Base-by-base conservation (phyloP, 2,888 invertebrate species). In the Morpho achilles region DNA sequence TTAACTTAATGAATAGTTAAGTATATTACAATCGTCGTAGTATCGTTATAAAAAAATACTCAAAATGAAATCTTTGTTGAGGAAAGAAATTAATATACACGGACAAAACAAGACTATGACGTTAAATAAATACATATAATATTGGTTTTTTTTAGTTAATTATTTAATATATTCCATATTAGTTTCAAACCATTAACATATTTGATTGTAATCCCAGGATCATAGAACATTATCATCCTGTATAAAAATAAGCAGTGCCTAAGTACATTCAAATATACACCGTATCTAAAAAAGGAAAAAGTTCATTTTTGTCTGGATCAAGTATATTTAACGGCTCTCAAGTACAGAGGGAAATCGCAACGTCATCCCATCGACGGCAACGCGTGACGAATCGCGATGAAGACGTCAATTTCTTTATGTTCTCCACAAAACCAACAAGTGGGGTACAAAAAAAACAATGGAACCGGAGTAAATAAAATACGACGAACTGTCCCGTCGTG, bases 401-500 rank as follows among this genome's bases (percentile, higher is more conserved):
- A 87, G 82, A 80, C 86, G 84, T 86, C 84, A 84, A 83, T 86
- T 79, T 81, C 80, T 80, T 78, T 73, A 77, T 80, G 76, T 82
- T 81, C 81, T 80, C 77, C 75, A 87, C 77, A 86, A 87, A 88
- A 87, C 85, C 87, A 86, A 88, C 87, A 87, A 85, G 82, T 80
- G 76, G 75, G 76, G 73, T 74, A 75, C 67, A 76, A 80, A 79
- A 77, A 77, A 74, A 74, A 58, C 63, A 64, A 70, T 63, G 66
- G 63, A 64, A 67, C 57, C 8, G 63, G 60, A 62, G 63, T 66
- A 74, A 68, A 67, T 63, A 67, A 71, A 71, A 68, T 70, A 72
- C 67, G 62, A 63, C 68, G 69, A 69, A 65, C 66, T 64, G 53
- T 66, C 65, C 65, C 62, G 70, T 73, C 70, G 71, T 70, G 68